A percentile compares a stretch with the other conserved stretches of the same genome.
These are phyloP conservation scores for Drosophila sucinea DNA, from an alignment of 1,140 invertebrate genomes.

Conservation along the genomic window DNA sequence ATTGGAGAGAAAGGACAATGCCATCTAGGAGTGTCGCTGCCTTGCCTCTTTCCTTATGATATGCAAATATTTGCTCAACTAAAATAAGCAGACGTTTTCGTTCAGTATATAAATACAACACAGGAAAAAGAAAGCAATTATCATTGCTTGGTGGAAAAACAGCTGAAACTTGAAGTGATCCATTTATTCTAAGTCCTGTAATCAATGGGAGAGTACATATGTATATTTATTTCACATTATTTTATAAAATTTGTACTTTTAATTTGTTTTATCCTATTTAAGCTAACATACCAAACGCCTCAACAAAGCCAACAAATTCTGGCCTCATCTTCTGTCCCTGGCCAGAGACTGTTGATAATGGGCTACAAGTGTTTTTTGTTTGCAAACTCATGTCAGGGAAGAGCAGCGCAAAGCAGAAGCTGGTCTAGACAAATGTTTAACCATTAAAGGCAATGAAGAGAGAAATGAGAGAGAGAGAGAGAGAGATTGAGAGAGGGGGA, in stretches of 20 bases:
- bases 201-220: too few species aligned
- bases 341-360: conserved; percentile 28
- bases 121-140: conserved; percentile 36
- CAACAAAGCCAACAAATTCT: not conserved
- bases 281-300: not conserved
- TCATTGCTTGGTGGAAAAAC: not conserved
- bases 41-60: conserved; percentile 59
- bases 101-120: conserved; percentile 44
- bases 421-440: conserved; percentile 51
- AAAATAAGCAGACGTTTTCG: conserved; percentile 47
- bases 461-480: too few species aligned
- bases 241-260: not conserved
- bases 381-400: conserved; percentile 10
- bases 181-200: not conserved
- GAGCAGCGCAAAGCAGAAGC: conserved; percentile 17
- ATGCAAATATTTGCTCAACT: conserved; percentile 66
- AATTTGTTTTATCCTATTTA: not conserved
- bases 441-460: conserved; percentile 36
- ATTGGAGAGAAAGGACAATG: conserved; percentile 23
- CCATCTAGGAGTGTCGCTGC: conserved; percentile 4
- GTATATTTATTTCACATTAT: too few species aligned
- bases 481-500: not conserved
- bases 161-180: too few species aligned
- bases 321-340: not conserved
- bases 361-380: conserved; percentile 72